Percentiles rank a stretch among this genome's conserved stretches.
phyloP scores from a whole-genome alignment of 2,797 vertebrate species.

The Furcifer pardalis region DNA sequence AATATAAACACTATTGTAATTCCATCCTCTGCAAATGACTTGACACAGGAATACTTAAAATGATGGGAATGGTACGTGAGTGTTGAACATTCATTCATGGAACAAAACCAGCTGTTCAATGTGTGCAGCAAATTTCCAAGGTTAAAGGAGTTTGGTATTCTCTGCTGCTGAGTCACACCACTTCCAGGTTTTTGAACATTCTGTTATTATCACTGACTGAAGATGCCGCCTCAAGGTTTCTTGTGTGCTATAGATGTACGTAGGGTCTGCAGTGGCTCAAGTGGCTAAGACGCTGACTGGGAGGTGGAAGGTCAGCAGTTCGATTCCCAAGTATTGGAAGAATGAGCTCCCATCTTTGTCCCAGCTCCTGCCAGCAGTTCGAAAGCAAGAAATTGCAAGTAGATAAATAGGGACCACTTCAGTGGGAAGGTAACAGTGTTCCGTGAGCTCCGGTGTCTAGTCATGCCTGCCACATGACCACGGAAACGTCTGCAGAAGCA shows the following conservation, averaged over 20 bases:
- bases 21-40: conserved; percentile 43
- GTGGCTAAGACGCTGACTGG: too few species aligned
- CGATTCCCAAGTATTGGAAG: too few species aligned
- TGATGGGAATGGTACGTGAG: conserved; percentile 24
- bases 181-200: not conserved
- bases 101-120: conserved; percentile 28
- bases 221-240: not conserved
- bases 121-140: accelerated
- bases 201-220: not conserved
- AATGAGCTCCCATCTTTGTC: too few species aligned
- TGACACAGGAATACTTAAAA: conserved; percentile 38
- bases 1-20: conserved; percentile 60
- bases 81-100: not conserved
- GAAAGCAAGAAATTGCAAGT: too few species aligned
- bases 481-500: too few species aligned
- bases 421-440: too few species aligned
- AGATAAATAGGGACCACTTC: too few species aligned
- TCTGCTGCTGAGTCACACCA: accelerated
- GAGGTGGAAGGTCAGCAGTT: too few species aligned
- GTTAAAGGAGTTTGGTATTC: not conserved
- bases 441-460: too few species aligned
- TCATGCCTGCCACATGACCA: too few species aligned
- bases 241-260: not conserved
- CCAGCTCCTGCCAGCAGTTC: too few species aligned
- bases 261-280: too few species aligned